Evolutionary conservation across 1,140 invertebrate genomes (phyloP), one percentile per base, ranked within the genome.

Genomic region (Danaus plexippus): DNA sequence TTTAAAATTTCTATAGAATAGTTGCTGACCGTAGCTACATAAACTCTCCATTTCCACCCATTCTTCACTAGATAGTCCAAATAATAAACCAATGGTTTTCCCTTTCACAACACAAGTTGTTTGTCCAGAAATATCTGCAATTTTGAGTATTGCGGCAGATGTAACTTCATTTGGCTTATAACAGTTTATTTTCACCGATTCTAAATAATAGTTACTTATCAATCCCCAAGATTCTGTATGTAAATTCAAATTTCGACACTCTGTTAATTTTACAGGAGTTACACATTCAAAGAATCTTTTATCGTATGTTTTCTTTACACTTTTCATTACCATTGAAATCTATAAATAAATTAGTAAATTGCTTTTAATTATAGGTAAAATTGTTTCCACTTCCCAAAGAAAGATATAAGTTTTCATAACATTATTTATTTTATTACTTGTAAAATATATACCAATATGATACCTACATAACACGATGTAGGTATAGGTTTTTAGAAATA

Each of bases 1-100:
- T 59, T 75, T 81, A 60, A 87, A 87, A 64, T 77, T 67, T 71
- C 80, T 76, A 53, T 85, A 87, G 67, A 84, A 87, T 13, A 87
- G 43, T 52, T 87, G 80, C 22, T 79, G 59, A 22, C 56, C 63
- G 57, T 50, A 49, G 22, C 56, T 48, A 61, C 77, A 82, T 18
- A 85, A 49, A 47, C 69, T 71, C 71, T 87, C 81, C 48, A 85
- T 73, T 41, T 76, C 66, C n/a, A 40, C 47, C 84, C 84, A 87
- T 68, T 87, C 72, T 43, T 73, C 52, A 22, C 44, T 22, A 15
- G 71, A 59, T 47, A 87, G 56, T 18, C 71, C 79, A 69, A 87
- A 87, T 45, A 87, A 57, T 11, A 77, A 40, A 4, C 77, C 79
- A 46, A 80, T 57, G 32, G 50, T 49, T 43, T 63, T 64, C 43